Evolutionary conservation across 23 tunicate genomes (phyloP), one percentile per base, ranked within the genome.

Genomic region (Styela clava): DNA sequence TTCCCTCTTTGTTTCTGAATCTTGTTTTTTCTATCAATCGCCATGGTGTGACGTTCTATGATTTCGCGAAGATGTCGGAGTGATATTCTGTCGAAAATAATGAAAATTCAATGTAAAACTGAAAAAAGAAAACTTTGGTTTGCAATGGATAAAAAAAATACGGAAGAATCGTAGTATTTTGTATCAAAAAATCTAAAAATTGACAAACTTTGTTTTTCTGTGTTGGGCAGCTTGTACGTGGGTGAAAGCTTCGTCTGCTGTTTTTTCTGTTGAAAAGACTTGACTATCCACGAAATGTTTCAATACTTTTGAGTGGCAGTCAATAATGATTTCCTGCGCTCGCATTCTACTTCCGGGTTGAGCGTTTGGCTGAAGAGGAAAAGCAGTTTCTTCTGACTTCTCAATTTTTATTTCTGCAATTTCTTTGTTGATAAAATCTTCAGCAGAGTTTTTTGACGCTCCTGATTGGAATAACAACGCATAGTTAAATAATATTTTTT

Each of bases 71-170:
- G 31, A 3, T 3, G 9, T 65, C 16, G 70, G 7, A 65, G 70
- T 5, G 70, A 65, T 65, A 24, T 24, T 24, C 70, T 65, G 63
- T n/a, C n/a, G n/a, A n/a, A n/a, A n/a, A n/a, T n/a, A n/a, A n/a
- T n/a, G n/a, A n/a, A n/a, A n/a, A n/a, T n/a, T n/a, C n/a, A n/a
- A n/a, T n/a, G n/a, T n/a, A n/a, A n/a, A n/a, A n/a, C n/a, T n/a
- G n/a, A n/a, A n/a, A n/a, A n/a, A n/a, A n/a, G n/a, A n/a, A n/a
- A n/a, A n/a, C n/a, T n/a, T n/a, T n/a, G n/a, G n/a, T n/a, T n/a
- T n/a, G n/a, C n/a, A n/a, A n/a, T n/a, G n/a, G n/a, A n/a, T n/a
- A n/a, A n/a, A n/a, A n/a, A n/a, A n/a, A n/a, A n/a, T n/a, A n/a
- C n/a, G n/a, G n/a, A n/a, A n/a, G n/a, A n/a, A n/a, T n/a, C n/a